Conservation (phyloP, 2,113 vertebrate species). For the Anarrhichthys ocellatus region DNA sequence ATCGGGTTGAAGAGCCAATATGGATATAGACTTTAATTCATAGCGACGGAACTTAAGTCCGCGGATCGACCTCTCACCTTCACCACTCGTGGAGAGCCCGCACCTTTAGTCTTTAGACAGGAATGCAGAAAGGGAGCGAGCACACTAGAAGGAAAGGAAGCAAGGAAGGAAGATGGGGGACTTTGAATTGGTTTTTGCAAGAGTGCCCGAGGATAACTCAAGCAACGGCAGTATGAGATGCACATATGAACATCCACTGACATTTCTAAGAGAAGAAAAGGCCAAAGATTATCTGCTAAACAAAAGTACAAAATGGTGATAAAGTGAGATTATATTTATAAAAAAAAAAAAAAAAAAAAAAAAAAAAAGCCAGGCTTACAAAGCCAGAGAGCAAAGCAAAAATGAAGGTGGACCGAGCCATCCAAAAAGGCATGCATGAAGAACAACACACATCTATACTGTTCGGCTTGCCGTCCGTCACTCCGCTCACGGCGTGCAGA, state of each 20-base stretch:
- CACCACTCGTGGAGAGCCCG: slow-evolving; percentile 27
- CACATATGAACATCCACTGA: slow-evolving; percentile 43
- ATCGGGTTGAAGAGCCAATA: slow-evolving; percentile 23
- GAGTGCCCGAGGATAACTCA: slow-evolving; percentile 14
- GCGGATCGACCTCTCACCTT: slow-evolving; percentile 11
- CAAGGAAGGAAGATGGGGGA: slow-evolving; percentile 3
- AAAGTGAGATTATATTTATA: slow-evolving; percentile 32
- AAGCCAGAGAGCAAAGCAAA: slow-evolving; percentile 48
- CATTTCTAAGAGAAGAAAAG: slow-evolving; percentile 30
- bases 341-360: slow-evolving; percentile 40
- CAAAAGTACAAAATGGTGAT: slow-evolving; percentile 38
- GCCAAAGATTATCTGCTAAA: slow-evolving; percentile 23
- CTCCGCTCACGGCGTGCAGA: slow-evolving; percentile 67
- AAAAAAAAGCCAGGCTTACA: slow-evolving; percentile 17
- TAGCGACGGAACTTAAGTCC: slow-evolving; percentile 16
- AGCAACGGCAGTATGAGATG: slow-evolving; percentile 50
- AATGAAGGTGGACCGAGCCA: slow-evolving; percentile 57
- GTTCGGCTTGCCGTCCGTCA: slow-evolving; percentile 71
- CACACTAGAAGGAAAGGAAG: slow-evolving; percentile 8
- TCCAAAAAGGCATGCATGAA: slow-evolving; percentile 78
- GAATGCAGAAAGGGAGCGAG: slow-evolving; percentile 55
- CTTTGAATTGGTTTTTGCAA: slow-evolving; percentile 8
- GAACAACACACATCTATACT: slow-evolving; percentile 66
- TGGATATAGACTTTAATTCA: slow-evolving; percentile 32
- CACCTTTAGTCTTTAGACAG: slow-evolving; percentile 54